These are phyloP conservation scores for Meleagris gallopavo DNA, from an alignment of 2,113 vertebrate genomes.

Conservation along the genomic window DNA sequence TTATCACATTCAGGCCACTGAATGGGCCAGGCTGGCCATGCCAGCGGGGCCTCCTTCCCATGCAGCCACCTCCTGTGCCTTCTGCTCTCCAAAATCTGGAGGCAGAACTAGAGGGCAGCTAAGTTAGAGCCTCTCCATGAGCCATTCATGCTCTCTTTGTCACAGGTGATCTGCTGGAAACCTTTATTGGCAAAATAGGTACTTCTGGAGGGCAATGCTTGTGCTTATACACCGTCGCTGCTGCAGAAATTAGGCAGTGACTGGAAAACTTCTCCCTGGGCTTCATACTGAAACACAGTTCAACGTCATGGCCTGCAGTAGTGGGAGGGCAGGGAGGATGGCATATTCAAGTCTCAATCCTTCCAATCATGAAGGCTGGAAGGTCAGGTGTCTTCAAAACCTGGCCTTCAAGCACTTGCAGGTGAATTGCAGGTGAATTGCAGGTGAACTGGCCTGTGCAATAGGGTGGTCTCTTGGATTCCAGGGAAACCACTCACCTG, in stretches of 20 bases:
- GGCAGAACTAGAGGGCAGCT: slow-evolving; percentile 3
- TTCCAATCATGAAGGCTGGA: not conserved
- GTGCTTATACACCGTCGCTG: fast-evolving
- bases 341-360: not conserved
- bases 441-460: not conserved
- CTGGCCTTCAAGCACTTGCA: fast-evolving
- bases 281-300: not conserved
- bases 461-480: not conserved
- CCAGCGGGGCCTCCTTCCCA: slow-evolving; percentile 77
- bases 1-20: slow-evolving; percentile 94
- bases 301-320: fast-evolving
- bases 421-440: not conserved
- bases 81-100: slow-evolving; percentile 16
- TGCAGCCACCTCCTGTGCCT: not conserved
- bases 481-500: not conserved
- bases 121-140: not conserved
- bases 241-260: not conserved
- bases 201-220: not conserved
- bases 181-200: slow-evolving; percentile 10
- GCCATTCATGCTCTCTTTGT: not conserved
- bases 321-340: not conserved
- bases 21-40: slow-evolving; percentile 86
- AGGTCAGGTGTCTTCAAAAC: not conserved
- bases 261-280: not conserved
- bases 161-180: not conserved